Evolutionary conservation across 2,888 invertebrate genomes (phyloP).

Genomic region (Yponomeuta sedellus): DNA sequence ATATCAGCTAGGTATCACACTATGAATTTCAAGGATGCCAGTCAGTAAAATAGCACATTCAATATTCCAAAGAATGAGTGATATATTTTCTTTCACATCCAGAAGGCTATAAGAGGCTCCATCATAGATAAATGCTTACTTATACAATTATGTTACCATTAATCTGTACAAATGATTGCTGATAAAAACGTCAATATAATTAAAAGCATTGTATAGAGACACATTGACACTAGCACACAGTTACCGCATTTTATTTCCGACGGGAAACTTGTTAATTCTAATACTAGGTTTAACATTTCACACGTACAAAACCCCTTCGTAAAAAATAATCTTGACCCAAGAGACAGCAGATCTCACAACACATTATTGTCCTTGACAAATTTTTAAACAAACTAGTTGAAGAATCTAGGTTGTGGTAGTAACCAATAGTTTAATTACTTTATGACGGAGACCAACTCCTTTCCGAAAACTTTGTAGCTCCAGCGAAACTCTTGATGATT

Average conservation of each 20-base stretch:
- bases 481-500: too few relatives aligned
- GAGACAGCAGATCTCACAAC: not conserved
- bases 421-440: too few relatives aligned
- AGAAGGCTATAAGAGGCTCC: not conserved
- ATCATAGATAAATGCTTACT: not conserved
- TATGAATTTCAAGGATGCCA: not conserved
- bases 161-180: conserved; percentile 10
- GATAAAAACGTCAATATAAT: conserved; percentile 5
- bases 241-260: conserved; percentile 6
- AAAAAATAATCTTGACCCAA: not conserved
- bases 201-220: conserved; percentile 7
- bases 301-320: conserved; percentile 13
- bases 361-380: conserved; percentile 5
- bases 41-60: not conserved
- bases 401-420: too few relatives aligned
- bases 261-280: conserved; percentile 46
- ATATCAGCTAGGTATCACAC: not conserved
- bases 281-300: conserved; percentile 42
- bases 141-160: not conserved
- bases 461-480: too few relatives aligned
- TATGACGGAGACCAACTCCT: too few relatives aligned
- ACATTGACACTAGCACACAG: conserved; percentile 1
- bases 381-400: too few relatives aligned
- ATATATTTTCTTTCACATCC: not conserved
- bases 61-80: not conserved